Evolutionary conservation across 2,888 invertebrate genomes (phyloP), one percentile per base, ranked within the genome.

Genomic region (Synanthedon formicaeformis): DNA sequence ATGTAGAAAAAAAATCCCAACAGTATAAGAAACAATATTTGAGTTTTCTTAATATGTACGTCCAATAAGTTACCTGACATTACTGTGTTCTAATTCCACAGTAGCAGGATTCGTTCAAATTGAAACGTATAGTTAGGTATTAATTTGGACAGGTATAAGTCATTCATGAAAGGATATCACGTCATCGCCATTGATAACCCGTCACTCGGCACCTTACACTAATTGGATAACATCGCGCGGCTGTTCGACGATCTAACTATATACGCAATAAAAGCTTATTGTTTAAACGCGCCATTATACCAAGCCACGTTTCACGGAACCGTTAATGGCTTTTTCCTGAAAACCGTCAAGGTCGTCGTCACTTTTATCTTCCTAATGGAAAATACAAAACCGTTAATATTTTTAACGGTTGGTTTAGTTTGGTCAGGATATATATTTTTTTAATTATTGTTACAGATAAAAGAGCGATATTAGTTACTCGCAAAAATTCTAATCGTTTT

Each of bases 171-270:
- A n/a, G 45, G 45, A 45, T 2, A 14, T 49, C 49, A 49, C 49
- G 18, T 49, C 49, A 49, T 16, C 14, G 49, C 16, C 12, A 49
- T 45, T 14, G 34, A 34, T 34, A n/a, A 12, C 45, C 12, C 18
- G 49, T 49, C 57, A 49, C 41, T 56, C 58, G 54, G 59, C 58
- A 57, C 59, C 55, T 58, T 56, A 58, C 55, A 56, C 61, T 73
- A 71, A 74, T 73, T 73, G 67, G 63, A 66, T 66, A 59, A 68
- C 65, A 61, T 18, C 49, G 58, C 58, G 56, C 55, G 54, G 58
- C 58, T 61, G 64, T 67, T 66, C 62, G 56, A 53, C 53, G 60
- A 65, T 61, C 60, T n/a, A n/a, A n/a, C n/a, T 56, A 55, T 57
- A 58, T 8, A 54, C 51, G 51, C 51, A 54, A 56, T 50, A 60